Evolutionary conservation across 2,797 vertebrate species (phyloP).

Genomic region (Sitta carolinensis): DNA sequence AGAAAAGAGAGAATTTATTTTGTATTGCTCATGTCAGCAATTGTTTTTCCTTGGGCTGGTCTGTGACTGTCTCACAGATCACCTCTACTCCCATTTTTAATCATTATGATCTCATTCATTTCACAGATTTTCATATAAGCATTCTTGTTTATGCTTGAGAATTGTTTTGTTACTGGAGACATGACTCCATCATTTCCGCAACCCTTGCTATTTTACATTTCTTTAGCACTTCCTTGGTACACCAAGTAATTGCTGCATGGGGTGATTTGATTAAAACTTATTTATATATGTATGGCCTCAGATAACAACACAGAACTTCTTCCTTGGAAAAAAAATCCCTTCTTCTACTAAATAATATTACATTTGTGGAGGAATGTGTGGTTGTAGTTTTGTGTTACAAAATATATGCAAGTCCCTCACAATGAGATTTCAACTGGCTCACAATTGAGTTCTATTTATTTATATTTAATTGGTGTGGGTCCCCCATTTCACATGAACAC

Average conservation of each 20-base stretch:
- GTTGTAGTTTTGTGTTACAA: not conserved
- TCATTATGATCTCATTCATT: not conserved
- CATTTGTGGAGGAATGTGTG: not conserved
- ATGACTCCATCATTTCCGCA: not conserved
- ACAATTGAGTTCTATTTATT: not conserved
- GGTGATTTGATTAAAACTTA: not conserved
- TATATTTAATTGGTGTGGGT: not conserved
- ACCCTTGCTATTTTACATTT: not conserved
- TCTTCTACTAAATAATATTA: not conserved
- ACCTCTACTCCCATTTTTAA: not conserved
- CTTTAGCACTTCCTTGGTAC: not conserved
- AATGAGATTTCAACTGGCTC: not conserved
- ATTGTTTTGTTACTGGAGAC: not conserved
- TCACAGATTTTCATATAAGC: not conserved
- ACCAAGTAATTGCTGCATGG: not conserved
- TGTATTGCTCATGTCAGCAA: not conserved
- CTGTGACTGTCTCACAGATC: not conserved
- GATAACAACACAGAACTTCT: not conserved
- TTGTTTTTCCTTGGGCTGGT: not conserved
- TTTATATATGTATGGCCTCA: not conserved
- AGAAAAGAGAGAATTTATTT: not conserved
- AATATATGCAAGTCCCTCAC: not conserved
- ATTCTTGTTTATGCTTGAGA: not conserved
- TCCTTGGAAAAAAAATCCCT: not conserved
- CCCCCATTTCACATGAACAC: not conserved